These are phyloP conservation scores for Crypturellus undulatus DNA, from an alignment of 2,113 vertebrate species.

Conservation along the genomic window DNA sequence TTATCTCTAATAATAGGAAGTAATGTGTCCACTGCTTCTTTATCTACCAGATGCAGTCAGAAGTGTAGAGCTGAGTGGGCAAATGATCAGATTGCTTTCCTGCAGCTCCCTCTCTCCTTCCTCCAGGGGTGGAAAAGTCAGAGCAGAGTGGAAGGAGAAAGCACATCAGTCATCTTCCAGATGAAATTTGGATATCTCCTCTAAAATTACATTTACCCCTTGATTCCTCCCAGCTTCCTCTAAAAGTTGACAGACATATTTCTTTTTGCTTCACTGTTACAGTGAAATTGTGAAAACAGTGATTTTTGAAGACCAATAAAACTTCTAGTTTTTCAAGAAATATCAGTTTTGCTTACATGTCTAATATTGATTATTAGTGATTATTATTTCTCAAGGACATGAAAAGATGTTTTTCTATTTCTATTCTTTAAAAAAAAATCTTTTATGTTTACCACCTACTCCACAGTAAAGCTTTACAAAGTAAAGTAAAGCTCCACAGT, in stretches of 20 bases:
- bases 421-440: not conserved
- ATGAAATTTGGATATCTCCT: conserved; percentile 35
- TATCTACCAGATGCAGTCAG: conserved; percentile 23
- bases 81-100: not conserved
- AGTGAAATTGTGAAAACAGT: conserved; percentile 5
- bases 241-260: not conserved
- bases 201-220: conserved; percentile 15
- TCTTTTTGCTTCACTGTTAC: not conserved
- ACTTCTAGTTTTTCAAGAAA: conserved; percentile 7
- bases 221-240: not conserved
- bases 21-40: not conserved
- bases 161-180: conserved; percentile 13
- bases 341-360: not conserved
- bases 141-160: conserved; percentile 25
- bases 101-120: conserved; percentile 11
- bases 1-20: conserved; percentile 7
- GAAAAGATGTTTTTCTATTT: not conserved
- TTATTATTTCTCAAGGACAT: not conserved
- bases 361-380: not conserved
- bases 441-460: not conserved
- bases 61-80: conserved; percentile 22
- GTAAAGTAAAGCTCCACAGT: no score
- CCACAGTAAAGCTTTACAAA: not conserved
- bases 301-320: not conserved
- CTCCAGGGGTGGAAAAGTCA: conserved; percentile 43